Base-by-base conservation (phyloP, 2,888 invertebrate genomes). In the Chrysotoxum bicinctum region DNA sequence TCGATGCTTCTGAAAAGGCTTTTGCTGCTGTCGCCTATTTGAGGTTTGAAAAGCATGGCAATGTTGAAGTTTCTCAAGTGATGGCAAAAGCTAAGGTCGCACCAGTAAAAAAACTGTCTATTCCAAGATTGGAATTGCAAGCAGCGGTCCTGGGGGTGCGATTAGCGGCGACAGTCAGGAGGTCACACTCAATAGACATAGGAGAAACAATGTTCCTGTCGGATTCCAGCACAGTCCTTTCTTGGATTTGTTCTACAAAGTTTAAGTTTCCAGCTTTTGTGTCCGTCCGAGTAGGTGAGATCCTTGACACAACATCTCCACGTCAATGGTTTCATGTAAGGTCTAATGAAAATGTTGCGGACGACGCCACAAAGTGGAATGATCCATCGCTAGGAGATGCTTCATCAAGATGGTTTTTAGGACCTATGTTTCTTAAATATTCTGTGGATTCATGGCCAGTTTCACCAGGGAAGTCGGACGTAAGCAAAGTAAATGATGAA, bases 221-320 rank as follows among this genome's bases (percentile, higher is more conserved):
- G 3, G 54, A 56, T 32, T 56, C 54, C 0, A 56, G 9, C 0
- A 56, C 54, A 3, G 37, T 58, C 0, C 37, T 58, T 10, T 58
- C 37, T 6, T 58, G 58, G 58, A 58, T 58, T 37, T 23, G 23
- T 4, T 58, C 58, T 8, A 37, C 58, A 9, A 37, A 23, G 8
- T 58, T 23, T n/a, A 58, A 58, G 58, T 58, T 37, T n/a, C 66
- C 58, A 8, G 14, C 64, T 2, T 78, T 78, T 8, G 64, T 78
- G 23, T 35, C 77, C 21, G 21, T 37, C 30, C 54, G 64, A 8
- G 30, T 68, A 0, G 60, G 68, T 14, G 68, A 76, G 58, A 76
- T 76, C 21, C 40, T 76, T 4, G 70, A 78, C 19, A 62, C 70
- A 62, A 54, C 54, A 21, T 26, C 43, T n/a, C 16, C 43, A 19